phyloP scores from a whole-genome alignment of 2,797 vertebrate genomes.

The Tympanoctomys barrerae region DNA sequence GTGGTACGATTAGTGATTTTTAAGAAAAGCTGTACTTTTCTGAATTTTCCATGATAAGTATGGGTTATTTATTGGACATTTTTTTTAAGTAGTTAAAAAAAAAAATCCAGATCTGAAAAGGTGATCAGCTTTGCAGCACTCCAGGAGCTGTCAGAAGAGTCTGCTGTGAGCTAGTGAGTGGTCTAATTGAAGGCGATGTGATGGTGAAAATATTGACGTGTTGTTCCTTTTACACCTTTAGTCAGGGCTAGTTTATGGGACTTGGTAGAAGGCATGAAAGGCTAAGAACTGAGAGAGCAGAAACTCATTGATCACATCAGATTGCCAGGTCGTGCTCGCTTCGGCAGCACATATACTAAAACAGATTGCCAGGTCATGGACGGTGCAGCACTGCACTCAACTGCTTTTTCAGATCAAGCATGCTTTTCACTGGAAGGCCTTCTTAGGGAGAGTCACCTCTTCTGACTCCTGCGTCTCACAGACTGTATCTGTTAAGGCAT shows the following conservation, averaged over 20 bases:
- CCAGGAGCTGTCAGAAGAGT: background rate
- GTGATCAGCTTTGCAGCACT: background rate
- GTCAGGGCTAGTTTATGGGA: background rate
- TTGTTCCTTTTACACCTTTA: slow-evolving; percentile 21
- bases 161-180: background rate
- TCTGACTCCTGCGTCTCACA: background rate
- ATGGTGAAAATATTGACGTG: background rate
- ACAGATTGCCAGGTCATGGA: background rate
- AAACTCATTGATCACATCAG: slow-evolving; percentile 22
- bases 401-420: slow-evolving; percentile 31
- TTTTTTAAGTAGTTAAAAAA: background rate
- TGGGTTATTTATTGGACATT: background rate
- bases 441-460: background rate
- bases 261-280: slow-evolving; percentile 10
- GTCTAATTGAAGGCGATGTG: background rate
- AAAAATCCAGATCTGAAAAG: background rate
- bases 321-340: too few relatives aligned
- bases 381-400: slow-evolving; percentile 11
- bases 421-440: background rate
- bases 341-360: too few relatives aligned
- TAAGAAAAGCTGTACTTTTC: background rate
- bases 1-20: background rate
- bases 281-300: background rate
- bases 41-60: background rate
- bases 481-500: background rate